These are phyloP conservation scores for Platycnemis pennipes DNA, from an alignment of 2,888 invertebrate species.

Conservation along the genomic window DNA sequence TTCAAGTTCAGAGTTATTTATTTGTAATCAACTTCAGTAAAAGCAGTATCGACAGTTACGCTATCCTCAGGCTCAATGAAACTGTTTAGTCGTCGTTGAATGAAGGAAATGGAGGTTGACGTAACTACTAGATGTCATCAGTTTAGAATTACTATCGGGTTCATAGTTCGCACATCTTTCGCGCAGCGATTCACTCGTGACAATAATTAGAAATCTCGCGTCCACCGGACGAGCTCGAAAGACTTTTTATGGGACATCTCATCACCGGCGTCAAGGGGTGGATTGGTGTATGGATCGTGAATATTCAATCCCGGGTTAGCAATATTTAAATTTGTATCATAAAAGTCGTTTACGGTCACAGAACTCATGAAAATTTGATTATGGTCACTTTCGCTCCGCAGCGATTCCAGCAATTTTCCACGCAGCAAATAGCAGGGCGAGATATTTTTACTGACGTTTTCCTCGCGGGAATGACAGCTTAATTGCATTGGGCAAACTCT, in stretches of 20 bases:
- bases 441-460: background rate
- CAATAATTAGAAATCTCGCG: background rate
- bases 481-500: background rate
- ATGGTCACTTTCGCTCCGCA: background rate
- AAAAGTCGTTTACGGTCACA: conserved; percentile 8
- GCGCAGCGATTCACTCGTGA: background rate
- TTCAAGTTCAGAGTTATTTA: too few relatives aligned
- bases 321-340: background rate
- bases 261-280: background rate
- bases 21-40: too few relatives aligned
- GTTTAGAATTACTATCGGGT: background rate
- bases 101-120: too few relatives aligned
- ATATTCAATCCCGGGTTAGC: background rate
- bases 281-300: background rate
- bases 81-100: too few relatives aligned
- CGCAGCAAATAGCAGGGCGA: background rate
- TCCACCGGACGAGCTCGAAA: background rate
- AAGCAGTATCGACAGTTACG: too few relatives aligned
- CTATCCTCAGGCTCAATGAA: too few relatives aligned
- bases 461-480: background rate
- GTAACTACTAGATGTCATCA: too few relatives aligned
- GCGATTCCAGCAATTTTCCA: background rate
- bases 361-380: conserved; percentile 31
- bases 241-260: background rate
- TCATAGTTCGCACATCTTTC: background rate